Evolutionary conservation across 2,113 vertebrate species (phyloP).

Genomic region (Channa argus): DNA sequence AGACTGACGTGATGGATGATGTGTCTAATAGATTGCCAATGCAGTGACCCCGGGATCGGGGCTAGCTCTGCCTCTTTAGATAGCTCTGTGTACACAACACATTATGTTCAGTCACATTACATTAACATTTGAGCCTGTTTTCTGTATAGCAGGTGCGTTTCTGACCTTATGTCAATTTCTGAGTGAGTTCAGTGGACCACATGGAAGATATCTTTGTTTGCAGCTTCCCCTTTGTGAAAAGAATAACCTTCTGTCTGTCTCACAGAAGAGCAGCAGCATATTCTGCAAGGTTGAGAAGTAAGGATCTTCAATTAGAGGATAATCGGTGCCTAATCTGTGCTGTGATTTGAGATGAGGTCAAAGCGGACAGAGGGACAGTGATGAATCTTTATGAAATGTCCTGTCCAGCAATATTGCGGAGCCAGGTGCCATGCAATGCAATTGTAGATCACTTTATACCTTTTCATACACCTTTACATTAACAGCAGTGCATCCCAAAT

Average conservation of each 20-base stretch:
- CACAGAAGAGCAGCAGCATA: constrained; percentile 50
- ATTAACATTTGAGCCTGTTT: constrained; percentile 16
- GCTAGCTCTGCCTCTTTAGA: constrained; percentile 51
- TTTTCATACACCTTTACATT: constrained; percentile 14
- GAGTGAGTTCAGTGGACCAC: constrained; percentile 13
- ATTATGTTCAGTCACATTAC: constrained; percentile 35
- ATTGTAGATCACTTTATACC: constrained; percentile 36
- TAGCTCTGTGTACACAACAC: constrained; percentile 54
- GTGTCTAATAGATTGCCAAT: constrained; percentile 40
- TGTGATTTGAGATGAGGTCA: constrained; percentile 81
- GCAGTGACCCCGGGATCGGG: constrained; percentile 61
- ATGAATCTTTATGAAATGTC: constrained; percentile 81
- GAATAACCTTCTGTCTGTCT: constrained; percentile 57
- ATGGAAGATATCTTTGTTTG: constrained; percentile 25
- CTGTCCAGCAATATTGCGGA: constrained; percentile 69
- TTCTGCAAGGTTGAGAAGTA: constrained; percentile 78
- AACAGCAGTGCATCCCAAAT: constrained; percentile 3
- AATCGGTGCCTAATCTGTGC: constrained; percentile 81
- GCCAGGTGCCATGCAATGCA: constrained; percentile 59
- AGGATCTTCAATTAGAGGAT: constrained; percentile 80
- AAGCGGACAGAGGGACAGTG: constrained; percentile 80
- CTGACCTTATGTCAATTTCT: constrained; percentile 25
- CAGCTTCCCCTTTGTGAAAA: constrained; percentile 19
- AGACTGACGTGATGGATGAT: constrained; percentile 70
- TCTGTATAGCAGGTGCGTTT: constrained; percentile 10